These are phyloP conservation scores for Melanotaenia pygmaea DNA, from an alignment of 2,797 vertebrate species.

Conservation along the genomic window DNA sequence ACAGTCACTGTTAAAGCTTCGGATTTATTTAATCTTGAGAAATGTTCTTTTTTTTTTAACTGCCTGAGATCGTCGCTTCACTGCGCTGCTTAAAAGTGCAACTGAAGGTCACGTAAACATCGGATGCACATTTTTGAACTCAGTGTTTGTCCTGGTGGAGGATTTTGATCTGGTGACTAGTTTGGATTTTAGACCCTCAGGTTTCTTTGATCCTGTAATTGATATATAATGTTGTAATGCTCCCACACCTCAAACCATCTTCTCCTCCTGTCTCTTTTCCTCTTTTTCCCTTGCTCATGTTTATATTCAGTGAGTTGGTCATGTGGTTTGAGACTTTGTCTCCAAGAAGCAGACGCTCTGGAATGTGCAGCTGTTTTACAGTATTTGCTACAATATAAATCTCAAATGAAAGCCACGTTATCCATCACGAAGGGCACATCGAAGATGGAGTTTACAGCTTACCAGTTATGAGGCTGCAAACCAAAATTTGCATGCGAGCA, in stretches of 20 bases:
- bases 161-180: constrained; percentile 38
- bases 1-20: neutral
- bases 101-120: constrained; percentile 9
- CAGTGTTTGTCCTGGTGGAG: constrained; percentile 14
- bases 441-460: constrained; percentile 1
- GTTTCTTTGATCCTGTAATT: constrained; percentile 56
- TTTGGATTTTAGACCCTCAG: constrained; percentile 37
- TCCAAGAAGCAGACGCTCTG: constrained; percentile 61
- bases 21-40: neutral
- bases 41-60: neutral
- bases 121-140: constrained; percentile 18
- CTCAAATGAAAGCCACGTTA: constrained; percentile 21
- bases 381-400: constrained; percentile 21
- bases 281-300: constrained; percentile 31
- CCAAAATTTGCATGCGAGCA: no score
- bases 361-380: constrained; percentile 69
- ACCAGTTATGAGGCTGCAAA: neutral
- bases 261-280: constrained; percentile 49
- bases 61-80: neutral
- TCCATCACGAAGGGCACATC: constrained; percentile 5
- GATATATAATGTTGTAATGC: constrained; percentile 49
- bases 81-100: neutral
- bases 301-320: constrained; percentile 44
- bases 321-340: constrained; percentile 51
- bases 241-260: constrained; percentile 43